Conservation (phyloP, 2,888 invertebrate species). For the Eupithecia vulgata region DNA sequence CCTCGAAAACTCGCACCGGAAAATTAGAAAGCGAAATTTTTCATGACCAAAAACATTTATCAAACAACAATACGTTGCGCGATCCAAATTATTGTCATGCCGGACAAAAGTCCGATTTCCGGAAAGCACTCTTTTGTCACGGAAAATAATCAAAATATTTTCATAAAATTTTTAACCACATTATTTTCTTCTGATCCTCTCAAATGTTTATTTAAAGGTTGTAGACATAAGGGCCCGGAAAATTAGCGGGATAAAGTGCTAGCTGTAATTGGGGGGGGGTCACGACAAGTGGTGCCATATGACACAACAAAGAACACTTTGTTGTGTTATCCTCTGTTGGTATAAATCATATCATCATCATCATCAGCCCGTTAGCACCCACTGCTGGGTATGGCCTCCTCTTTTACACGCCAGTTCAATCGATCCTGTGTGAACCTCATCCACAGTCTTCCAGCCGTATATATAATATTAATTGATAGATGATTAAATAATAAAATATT, state of each 20-base stretch:
- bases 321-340: no score
- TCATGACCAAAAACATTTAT: constrained; percentile 31
- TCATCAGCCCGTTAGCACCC: no score
- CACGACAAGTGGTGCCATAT: no score
- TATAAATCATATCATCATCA: no score
- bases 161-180: not conserved
- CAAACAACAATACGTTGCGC: constrained; percentile 18
- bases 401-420: no score
- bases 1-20: constrained; percentile 33
- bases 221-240: not conserved
- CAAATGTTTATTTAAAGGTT: not conserved
- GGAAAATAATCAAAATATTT: not conserved
- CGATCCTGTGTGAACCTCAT: no score
- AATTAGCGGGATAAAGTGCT: not conserved
- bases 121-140: not conserved
- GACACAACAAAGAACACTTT: no score
- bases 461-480: no score
- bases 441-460: no score
- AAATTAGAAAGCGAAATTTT: constrained; percentile 41
- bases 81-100: constrained; percentile 27
- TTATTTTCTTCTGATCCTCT: not conserved
- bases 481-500: no score
- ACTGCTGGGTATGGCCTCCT: no score
- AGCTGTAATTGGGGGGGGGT: not conserved
- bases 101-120: constrained; percentile 24